Evolutionary conservation across 2,797 vertebrate species (phyloP).

Genomic region (Crax fasciolata): DNA sequence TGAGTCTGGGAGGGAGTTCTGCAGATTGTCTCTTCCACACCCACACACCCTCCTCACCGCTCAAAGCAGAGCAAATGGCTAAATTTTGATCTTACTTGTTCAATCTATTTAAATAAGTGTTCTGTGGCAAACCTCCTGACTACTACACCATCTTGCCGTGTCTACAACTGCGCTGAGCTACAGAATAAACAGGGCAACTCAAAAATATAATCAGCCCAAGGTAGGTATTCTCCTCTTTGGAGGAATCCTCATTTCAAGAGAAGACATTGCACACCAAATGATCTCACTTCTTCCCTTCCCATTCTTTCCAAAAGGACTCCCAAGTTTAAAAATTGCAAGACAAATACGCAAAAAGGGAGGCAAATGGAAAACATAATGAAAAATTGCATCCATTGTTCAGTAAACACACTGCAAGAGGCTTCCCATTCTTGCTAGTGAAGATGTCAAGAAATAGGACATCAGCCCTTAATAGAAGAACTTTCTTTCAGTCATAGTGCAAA

Average conservation of each 20-base stretch:
- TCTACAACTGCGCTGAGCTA: not conserved
- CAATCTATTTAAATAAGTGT: not conserved
- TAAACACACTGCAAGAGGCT: not conserved
- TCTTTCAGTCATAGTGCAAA: not conserved
- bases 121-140: not conserved
- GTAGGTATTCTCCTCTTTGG: not conserved
- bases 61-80: not conserved
- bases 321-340: not conserved
- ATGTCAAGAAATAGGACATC: not conserved
- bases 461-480: not conserved
- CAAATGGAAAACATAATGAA: not conserved
- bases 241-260: not conserved
- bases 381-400: not conserved
- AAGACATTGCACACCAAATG: not conserved
- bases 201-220: not conserved
- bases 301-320: not conserved
- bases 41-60: not conserved
- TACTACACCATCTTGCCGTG: not conserved
- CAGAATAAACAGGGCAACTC: not conserved
- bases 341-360: not conserved
- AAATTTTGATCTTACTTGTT: not conserved
- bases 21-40: not conserved
- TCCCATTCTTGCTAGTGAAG: not conserved
- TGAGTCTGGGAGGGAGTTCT: not conserved
- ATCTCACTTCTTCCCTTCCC: not conserved